phyloP scores from a whole-genome alignment of 2,797 vertebrate genomes.

The Florisuga fusca region DNA sequence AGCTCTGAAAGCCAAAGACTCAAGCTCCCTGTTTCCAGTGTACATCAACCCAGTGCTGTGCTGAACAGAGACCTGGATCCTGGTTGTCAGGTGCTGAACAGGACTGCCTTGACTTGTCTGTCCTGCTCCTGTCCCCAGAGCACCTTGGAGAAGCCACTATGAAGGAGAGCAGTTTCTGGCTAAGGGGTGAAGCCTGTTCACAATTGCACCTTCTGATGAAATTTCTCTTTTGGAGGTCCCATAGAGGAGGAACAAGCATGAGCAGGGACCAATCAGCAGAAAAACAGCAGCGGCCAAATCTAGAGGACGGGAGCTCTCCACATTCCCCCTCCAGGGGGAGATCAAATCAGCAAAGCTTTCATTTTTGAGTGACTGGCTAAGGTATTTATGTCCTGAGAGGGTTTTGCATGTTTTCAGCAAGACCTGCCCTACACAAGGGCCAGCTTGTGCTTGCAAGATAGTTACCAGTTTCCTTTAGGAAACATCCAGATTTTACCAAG shows the following conservation, averaged over 20 bases:
- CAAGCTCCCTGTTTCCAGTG: not conserved
- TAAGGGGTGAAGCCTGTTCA: not conserved
- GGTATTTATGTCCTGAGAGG: not conserved
- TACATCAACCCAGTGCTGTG: not conserved
- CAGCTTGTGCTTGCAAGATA: not conserved
- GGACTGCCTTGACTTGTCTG: not conserved
- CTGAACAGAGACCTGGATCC: not conserved
- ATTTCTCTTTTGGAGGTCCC: not conserved
- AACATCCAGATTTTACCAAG: not conserved
- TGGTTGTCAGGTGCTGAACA: not conserved
- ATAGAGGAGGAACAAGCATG: not conserved
- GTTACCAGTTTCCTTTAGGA: not conserved
- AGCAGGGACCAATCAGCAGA: not conserved
- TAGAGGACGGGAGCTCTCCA: not conserved
- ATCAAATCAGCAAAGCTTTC: not conserved
- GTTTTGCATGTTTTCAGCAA: not conserved
- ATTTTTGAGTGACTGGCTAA: not conserved
- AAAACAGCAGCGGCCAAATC: not conserved
- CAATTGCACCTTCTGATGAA: not conserved
- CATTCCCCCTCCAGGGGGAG: not conserved
- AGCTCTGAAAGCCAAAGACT: not conserved
- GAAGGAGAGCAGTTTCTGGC: not conserved
- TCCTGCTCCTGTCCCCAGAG: not conserved
- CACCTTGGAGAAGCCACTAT: not conserved
- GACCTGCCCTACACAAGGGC: not conserved